Conservation (phyloP, 2,113 vertebrate genomes). For the Corythornis vintsioides region DNA sequence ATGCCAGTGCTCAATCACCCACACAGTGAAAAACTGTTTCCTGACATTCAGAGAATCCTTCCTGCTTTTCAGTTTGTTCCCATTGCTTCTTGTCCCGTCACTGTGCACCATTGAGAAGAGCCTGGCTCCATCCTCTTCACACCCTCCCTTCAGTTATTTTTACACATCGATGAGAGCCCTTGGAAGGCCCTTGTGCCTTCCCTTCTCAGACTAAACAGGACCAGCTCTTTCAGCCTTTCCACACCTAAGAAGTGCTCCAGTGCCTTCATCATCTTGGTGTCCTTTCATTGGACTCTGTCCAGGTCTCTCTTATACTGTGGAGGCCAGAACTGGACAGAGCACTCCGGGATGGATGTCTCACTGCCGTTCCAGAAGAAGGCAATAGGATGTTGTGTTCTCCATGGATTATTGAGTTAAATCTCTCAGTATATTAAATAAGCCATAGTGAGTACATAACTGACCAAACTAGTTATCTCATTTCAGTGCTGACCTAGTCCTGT, state of each 20-base stretch:
- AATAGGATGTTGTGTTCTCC: neutral
- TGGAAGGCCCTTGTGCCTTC: neutral
- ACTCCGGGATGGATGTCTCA: accelerated
- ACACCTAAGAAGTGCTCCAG: neutral
- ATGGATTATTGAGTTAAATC: neutral
- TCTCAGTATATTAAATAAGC: neutral
- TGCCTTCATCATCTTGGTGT: neutral
- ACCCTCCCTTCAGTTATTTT: neutral
- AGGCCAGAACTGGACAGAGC: neutral
- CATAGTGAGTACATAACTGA: neutral
- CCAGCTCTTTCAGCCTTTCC: neutral
- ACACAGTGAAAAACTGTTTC: neutral
- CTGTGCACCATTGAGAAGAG: neutral
- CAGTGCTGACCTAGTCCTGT: neutral
- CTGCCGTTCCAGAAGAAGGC: neutral
- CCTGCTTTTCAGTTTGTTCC: neutral
- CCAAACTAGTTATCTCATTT: neutral
- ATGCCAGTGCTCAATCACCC: neutral
- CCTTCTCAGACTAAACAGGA: neutral
- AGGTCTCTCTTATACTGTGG: neutral
- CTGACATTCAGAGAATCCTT: too few species aligned
- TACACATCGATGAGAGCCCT: neutral
- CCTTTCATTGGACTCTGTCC: neutral
- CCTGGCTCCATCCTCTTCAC: neutral
- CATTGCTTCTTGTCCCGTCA: neutral